phyloP scores from a whole-genome alignment of 2,888 invertebrate genomes.

The Caradrina clavipalpis region DNA sequence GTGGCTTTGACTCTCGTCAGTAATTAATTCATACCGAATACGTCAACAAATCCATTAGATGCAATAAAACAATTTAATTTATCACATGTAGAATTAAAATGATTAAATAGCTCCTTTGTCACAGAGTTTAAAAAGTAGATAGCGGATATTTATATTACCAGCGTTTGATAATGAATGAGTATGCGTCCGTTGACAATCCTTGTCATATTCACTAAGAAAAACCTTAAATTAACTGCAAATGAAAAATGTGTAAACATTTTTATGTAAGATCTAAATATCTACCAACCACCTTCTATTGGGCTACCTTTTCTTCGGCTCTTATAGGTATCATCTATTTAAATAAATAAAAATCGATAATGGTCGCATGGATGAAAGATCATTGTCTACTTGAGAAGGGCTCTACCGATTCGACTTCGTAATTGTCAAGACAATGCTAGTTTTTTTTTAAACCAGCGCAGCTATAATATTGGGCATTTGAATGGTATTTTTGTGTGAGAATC shows the following conservation, averaged over 20 bases:
- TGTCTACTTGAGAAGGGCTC: no score
- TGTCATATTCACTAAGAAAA: background rate
- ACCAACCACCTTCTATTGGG: background rate
- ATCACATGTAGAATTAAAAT: slow-evolving; percentile 15
- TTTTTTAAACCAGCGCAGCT: no score
- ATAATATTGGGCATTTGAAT: no score
- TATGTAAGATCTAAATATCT: background rate
- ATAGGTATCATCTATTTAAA: no score
- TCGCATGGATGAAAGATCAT: no score
- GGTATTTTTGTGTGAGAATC: no score
- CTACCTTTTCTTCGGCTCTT: background rate
- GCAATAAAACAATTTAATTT: slow-evolving; percentile 10
- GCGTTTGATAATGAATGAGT: background rate
- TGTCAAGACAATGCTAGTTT: no score
- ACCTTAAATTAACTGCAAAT: background rate
- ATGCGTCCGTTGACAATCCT: background rate
- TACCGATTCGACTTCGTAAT: no score
- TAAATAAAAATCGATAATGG: no score
- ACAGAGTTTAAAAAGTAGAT: slow-evolving; percentile 34
- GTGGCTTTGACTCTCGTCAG: background rate
- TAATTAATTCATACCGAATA: slow-evolving; percentile 2
- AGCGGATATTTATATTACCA: slow-evolving; percentile 20
- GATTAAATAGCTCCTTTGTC: slow-evolving; percentile 18
- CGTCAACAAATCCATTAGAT: slow-evolving; percentile 42
- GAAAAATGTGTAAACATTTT: background rate